phyloP scores from a whole-genome alignment of 1,140 invertebrate species.

The Drosophila ambigua region DNA sequence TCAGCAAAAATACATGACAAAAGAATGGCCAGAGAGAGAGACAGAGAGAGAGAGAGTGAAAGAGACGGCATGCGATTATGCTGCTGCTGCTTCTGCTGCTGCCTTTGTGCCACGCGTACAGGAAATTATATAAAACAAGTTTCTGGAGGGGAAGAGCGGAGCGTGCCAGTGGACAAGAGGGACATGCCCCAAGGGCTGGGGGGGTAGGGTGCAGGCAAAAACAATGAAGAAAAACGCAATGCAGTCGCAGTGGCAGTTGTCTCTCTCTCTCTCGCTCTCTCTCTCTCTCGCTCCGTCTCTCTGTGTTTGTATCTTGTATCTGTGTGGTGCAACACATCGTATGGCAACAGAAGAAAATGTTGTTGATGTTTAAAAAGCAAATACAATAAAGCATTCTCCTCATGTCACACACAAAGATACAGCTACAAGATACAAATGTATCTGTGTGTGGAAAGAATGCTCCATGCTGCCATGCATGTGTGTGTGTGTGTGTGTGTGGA shows the following conservation, averaged over 20 bases:
- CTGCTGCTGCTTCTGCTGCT: conserved; percentile 23
- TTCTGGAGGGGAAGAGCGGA: conserved; percentile 17
- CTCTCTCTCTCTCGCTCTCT: neutral
- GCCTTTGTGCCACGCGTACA: conserved; percentile 77
- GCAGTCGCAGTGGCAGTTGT: conserved; percentile 60
- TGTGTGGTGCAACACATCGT: conserved; percentile 43
- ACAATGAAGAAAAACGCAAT: conserved; percentile 74
- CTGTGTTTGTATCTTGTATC: conserved; percentile 20
- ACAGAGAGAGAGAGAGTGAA: conserved; percentile 25
- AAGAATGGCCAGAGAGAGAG: conserved; percentile 53
- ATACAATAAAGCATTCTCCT: conserved; percentile 66
- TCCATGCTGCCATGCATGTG: conserved; percentile 35
- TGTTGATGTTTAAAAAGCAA: conserved; percentile 73
- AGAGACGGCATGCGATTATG: conserved; percentile 55
- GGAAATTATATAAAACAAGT: conserved; percentile 80
- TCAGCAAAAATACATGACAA: conserved; percentile 77
- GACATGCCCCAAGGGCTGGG: neutral
- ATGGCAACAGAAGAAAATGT: conserved; percentile 65
- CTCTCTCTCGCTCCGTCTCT: neutral
- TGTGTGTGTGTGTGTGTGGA: conserved; percentile 4
- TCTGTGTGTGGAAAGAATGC: conserved; percentile 53
- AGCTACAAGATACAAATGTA: conserved; percentile 5
- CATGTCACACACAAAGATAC: conserved; percentile 31
- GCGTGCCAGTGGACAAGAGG: neutral
- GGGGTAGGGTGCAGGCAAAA: conserved; percentile 37